Conservation (phyloP, 2,113 vertebrate species). For the Oreochromis tanganicae region DNA sequence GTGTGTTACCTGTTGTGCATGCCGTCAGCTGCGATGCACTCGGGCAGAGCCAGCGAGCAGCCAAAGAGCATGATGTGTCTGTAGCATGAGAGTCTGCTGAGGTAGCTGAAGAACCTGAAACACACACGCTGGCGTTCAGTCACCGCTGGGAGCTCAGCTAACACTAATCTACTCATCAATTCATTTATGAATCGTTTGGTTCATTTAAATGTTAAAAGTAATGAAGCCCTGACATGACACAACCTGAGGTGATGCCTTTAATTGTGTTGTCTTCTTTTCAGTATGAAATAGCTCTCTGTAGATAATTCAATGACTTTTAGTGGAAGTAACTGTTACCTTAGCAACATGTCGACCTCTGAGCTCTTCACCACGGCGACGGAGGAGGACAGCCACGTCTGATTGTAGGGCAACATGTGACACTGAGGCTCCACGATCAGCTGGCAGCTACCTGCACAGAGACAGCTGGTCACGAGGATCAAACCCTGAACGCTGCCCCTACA, state of each 20-base stretch:
- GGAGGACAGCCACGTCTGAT: constrained; percentile 76
- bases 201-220: not conserved
- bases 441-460: constrained; percentile 72
- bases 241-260: not conserved
- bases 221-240: not conserved
- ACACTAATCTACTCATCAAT: fast-evolving
- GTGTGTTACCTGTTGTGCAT: not conserved
- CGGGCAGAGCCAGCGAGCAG: constrained; percentile 88
- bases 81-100: constrained; percentile 88
- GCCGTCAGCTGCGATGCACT: constrained; percentile 72
- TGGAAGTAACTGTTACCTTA: constrained; percentile 54
- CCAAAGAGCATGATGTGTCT: constrained; percentile 96
- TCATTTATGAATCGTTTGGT: too few relatives aligned
- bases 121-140: not conserved
- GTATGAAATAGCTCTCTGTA: fast-evolving
- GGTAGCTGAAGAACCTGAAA: constrained; percentile 89
- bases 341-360: constrained; percentile 88
- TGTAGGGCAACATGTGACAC: constrained; percentile 90
- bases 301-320: fast-evolving
- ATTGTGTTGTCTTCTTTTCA: not conserved
- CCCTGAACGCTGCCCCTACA: not conserved
- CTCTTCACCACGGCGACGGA: constrained; percentile 77
- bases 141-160: not conserved
- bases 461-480: not conserved
- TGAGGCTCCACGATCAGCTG: constrained; percentile 79